Percentiles rank a stretch among this genome's conserved stretches.
Evolutionary conservation across 2,797 vertebrate genomes (phyloP).

Genomic region (Sebastes variabilis): DNA sequence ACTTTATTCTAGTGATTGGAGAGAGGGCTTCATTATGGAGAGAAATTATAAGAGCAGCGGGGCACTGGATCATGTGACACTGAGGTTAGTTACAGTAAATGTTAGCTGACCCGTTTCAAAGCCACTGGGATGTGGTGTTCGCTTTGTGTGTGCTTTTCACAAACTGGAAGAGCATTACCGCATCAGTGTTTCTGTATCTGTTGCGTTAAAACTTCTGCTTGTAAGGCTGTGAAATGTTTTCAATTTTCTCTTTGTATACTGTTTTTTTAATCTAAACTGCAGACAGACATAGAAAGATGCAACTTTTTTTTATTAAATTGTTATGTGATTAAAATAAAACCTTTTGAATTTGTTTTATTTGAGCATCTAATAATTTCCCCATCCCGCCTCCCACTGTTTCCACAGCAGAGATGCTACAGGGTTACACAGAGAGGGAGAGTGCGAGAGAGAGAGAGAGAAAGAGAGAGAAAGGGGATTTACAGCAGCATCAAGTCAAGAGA

Average conservation of each 20-base stretch:
- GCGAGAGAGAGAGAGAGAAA: neutral
- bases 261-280: neutral
- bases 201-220: neutral
- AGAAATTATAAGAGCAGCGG: slow-evolving; percentile 26
- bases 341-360: slow-evolving; percentile 22
- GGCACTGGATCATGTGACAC: slow-evolving; percentile 12
- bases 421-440: neutral
- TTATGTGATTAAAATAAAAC: neutral
- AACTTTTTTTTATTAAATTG: neutral
- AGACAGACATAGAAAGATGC: neutral
- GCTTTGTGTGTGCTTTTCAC: neutral
- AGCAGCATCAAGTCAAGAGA: slow-evolving; percentile 52
- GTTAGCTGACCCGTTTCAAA: slow-evolving; percentile 68
- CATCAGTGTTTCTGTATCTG: neutral
- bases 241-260: neutral
- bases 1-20: slow-evolving; percentile 26
- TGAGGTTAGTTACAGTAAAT: slow-evolving; percentile 52
- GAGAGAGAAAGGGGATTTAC: slow-evolving; percentile 20
- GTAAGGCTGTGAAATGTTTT: neutral
- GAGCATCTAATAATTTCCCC: slow-evolving; percentile 26
- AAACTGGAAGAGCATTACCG: slow-evolving; percentile 4
- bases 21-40: slow-evolving; percentile 39
- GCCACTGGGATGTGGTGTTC: slow-evolving; percentile 29
- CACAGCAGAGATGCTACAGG: slow-evolving; percentile 11
- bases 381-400: slow-evolving; percentile 27